phyloP scores from a whole-genome alignment of 2,888 invertebrate genomes.

The Arctia plantaginis region DNA sequence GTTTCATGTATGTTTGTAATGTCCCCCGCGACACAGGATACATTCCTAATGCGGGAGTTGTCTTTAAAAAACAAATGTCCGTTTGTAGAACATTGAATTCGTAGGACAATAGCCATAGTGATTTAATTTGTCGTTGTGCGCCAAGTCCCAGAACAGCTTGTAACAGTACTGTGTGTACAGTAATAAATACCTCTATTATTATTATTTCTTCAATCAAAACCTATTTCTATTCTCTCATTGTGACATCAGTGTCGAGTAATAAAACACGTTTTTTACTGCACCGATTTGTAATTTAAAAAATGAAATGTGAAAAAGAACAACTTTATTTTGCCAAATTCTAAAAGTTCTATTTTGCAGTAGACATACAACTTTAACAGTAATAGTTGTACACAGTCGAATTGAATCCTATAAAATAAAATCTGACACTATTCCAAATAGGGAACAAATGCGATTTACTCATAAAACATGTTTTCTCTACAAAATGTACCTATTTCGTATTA shows the following conservation, averaged over 20 bases:
- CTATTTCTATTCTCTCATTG: neutral
- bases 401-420: constrained; percentile 37
- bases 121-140: too few species aligned
- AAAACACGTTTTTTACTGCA: too few species aligned
- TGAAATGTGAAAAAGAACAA: neutral
- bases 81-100: neutral
- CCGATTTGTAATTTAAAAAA: neutral
- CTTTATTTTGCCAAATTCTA: neutral
- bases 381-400: constrained; percentile 35
- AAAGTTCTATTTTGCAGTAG: constrained; percentile 25
- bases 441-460: constrained; percentile 40
- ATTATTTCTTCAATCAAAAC: neutral
- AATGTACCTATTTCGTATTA: constrained; percentile 27
- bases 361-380: constrained; percentile 30
- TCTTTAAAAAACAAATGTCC: too few species aligned
- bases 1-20: too few species aligned
- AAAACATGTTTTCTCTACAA: constrained; percentile 37
- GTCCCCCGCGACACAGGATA: too few species aligned
- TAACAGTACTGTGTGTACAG: neutral
- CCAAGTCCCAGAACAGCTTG: too few species aligned
- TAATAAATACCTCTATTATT: neutral
- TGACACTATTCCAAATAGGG: constrained; percentile 37
- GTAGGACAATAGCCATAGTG: too few species aligned
- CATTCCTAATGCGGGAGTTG: too few species aligned
- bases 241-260: too few species aligned